Conservation (phyloP, 2,797 vertebrate genomes). For the Potorous gilbertii region DNA sequence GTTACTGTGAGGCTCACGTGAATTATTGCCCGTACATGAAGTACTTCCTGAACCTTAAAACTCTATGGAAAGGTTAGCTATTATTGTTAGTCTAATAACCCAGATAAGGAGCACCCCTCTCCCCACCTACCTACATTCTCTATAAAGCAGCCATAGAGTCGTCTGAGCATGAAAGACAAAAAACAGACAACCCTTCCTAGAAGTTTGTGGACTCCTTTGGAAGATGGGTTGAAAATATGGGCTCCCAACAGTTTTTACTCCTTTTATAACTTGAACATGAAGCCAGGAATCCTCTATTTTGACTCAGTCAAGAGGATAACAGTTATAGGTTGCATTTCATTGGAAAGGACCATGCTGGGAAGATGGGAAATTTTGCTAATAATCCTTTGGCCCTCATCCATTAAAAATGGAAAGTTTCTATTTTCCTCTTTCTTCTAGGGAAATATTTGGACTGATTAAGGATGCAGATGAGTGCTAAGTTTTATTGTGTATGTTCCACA, state of each 20-base stretch:
- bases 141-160: neutral
- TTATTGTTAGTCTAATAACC: neutral
- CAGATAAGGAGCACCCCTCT: neutral
- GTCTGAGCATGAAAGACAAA: no score
- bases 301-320: constrained; percentile 63
- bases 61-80: neutral
- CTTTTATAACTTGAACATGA: constrained; percentile 29
- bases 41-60: neutral
- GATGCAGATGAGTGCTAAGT: constrained; percentile 84
- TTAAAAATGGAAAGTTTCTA: constrained; percentile 80
- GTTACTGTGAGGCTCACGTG: neutral
- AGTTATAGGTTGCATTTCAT: constrained; percentile 46
- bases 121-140: neutral
- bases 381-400: constrained; percentile 75
- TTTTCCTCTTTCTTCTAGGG: constrained; percentile 82
- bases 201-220: constrained; percentile 1
- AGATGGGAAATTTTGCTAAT: constrained; percentile 76
- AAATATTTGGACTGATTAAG: constrained; percentile 87
- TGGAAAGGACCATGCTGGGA: constrained; percentile 66
- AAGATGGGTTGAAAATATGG: constrained; percentile 47
- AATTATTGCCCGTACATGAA: neutral
- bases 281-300: constrained; percentile 35
- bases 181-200: neutral
- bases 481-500: constrained; percentile 88
- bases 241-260: constrained; percentile 50